Conservation (phyloP, 2,797 vertebrate species). For the Columba guinea region DNA sequence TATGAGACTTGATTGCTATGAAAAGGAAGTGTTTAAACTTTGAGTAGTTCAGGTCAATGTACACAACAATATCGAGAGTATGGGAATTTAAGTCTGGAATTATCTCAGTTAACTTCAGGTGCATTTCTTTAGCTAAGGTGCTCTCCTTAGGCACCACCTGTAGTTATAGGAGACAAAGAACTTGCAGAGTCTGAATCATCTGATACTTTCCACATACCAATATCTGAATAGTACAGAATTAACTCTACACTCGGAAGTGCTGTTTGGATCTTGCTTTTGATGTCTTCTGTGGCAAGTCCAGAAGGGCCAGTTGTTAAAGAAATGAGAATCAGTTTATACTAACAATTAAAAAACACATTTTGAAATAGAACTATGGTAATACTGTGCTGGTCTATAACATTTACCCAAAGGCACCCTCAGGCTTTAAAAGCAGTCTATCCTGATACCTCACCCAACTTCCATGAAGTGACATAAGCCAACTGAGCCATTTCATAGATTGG, state of each 20-base stretch:
- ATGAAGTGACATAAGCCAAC: background rate
- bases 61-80: accelerated
- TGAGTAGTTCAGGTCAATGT: background rate
- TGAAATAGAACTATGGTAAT: background rate
- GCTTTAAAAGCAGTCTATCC: background rate
- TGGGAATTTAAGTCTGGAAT: background rate
- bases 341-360: background rate
- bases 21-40: background rate
- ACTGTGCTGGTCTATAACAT: background rate
- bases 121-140: background rate
- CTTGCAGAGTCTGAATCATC: background rate
- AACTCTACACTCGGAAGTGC: background rate
- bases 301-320: background rate
- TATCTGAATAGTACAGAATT: background rate
- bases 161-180: background rate
- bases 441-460: background rate
- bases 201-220: background rate
- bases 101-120: background rate
- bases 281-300: background rate
- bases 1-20: background rate
- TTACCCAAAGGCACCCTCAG: background rate
- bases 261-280: background rate
- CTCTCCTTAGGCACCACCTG: background rate
- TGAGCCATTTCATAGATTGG: background rate
- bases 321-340: background rate